Base-by-base conservation (phyloP, 2,888 invertebrate species). In the Argyresthia goedartella region DNA sequence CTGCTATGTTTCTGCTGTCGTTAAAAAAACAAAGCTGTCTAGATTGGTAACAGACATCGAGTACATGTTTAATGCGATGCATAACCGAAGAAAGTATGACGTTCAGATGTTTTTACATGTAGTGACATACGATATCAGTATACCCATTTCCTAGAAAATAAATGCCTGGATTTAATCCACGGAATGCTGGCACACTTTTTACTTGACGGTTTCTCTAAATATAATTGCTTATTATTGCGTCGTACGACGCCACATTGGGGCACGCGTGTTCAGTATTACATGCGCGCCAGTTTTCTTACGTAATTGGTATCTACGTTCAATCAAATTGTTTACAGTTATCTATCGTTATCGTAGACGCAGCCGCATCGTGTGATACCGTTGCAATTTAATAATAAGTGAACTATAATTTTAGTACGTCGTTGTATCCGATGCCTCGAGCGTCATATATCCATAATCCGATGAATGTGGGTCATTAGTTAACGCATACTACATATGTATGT, bases 141-240 rank as follows among this genome's bases (percentile, higher is more conserved):
- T 4, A 25, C 25, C 25, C 25, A 25, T 44, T 25, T 33, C 11
- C n/a, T 9, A 15, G 33, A 10, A 43, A 46, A 52, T n/a, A 52
- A 41, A 47, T 46, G 47, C 39, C 16, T 54, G 52, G 54, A 63
- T 65, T 65, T 68, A 65, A 64, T 65, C 66, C 70, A 66, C 59
- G 55, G 59, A 25, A 25, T 25, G 25, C 44, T 71, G 71, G 65
- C 71, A 73, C 69, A 77, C 74, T 75, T 73, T 71, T 73, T 44
- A 68, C 70, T 66, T 25, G 60, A 63, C 60, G 63, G 70, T 75
- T 78, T 74, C 70, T 67, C 67, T 65, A 63, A 67, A 62, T 66
- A 60, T 69, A 64, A 66, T 71, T 67, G 66, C 61, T 62, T 66
- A 63, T 67, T 66, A 67, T 66, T 70, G 61, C 57, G 65, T 56